These are phyloP conservation scores for Pongo pygmaeus DNA, from an alignment of 2,113 vertebrate species.

Conservation along the genomic window DNA sequence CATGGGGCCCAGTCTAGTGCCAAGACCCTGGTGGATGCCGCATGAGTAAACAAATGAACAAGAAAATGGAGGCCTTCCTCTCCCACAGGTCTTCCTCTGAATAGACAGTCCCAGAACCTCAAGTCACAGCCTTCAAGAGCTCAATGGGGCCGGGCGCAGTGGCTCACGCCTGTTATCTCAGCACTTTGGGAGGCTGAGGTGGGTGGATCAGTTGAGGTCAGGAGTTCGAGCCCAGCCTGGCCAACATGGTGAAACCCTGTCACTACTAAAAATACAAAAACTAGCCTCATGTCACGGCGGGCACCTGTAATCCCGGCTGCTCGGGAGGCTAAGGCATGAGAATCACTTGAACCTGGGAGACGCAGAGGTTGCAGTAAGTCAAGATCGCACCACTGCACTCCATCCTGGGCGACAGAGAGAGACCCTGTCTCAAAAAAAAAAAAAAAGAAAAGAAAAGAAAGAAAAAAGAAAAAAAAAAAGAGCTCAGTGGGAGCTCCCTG, in stretches of 20 bases:
- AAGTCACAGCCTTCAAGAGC: neutral
- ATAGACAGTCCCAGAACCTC: rapidly evolving
- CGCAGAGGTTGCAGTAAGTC: neutral
- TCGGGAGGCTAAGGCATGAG: no score
- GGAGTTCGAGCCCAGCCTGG: neutral
- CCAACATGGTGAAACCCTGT: neutral
- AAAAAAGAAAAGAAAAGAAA: no score
- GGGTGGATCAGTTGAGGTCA: neutral
- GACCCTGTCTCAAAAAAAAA: neutral
- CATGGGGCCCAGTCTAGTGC: rapidly evolving
- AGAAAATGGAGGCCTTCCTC: neutral
- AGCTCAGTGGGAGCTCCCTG: rapidly evolving
- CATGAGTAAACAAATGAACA: rapidly evolving
- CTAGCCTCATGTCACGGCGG: neutral
- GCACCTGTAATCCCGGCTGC: neutral
- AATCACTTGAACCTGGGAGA: neutral
- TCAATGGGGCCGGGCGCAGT: no score
- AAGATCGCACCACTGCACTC: neutral
- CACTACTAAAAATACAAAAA: neutral
- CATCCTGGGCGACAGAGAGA: neutral
- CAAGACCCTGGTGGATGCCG: rapidly evolving
- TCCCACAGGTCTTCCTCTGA: neutral
- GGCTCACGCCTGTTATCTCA: neutral
- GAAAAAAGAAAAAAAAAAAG: no score
- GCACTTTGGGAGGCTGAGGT: neutral